phyloP scores from a whole-genome alignment of 1,140 invertebrate genomes.

The Solenopsis invicta region DNA sequence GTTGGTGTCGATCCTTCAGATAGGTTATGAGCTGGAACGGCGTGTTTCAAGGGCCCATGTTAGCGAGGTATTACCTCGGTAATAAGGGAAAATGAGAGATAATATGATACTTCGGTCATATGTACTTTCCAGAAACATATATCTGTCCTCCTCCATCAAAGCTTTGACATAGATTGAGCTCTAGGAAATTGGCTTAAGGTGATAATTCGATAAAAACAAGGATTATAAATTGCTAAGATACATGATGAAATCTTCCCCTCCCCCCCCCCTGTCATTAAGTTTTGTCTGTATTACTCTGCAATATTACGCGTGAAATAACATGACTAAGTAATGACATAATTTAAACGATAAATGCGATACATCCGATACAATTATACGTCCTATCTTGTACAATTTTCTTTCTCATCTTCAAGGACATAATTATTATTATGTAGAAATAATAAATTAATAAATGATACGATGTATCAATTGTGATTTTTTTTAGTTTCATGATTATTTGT shows the following conservation, averaged over 20 bases:
- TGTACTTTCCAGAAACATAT: constrained; percentile 27
- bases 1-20: constrained; percentile 64
- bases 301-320: background rate
- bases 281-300: background rate
- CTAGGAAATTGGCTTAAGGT: background rate
- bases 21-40: constrained; percentile 74
- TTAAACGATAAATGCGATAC: constrained; percentile 1
- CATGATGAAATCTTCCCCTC: background rate
- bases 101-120: constrained; percentile 61
- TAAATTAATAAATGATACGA: background rate
- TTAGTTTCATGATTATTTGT: background rate
- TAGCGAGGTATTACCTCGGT: constrained; percentile 30
- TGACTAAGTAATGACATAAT: background rate
- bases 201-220: constrained; percentile 44
- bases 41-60: constrained; percentile 65
- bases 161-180: constrained; percentile 58
- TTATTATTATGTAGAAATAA: constrained; percentile 20
- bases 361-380: background rate
- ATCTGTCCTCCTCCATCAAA: background rate
- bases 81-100: constrained; percentile 74
- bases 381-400: too few species aligned
- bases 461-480: background rate
- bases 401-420: too few species aligned
- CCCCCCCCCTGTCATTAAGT: too few species aligned
- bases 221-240: background rate